phyloP scores from a whole-genome alignment of 2,113 vertebrate genomes.

The Microcebus lehilahytsara region DNA sequence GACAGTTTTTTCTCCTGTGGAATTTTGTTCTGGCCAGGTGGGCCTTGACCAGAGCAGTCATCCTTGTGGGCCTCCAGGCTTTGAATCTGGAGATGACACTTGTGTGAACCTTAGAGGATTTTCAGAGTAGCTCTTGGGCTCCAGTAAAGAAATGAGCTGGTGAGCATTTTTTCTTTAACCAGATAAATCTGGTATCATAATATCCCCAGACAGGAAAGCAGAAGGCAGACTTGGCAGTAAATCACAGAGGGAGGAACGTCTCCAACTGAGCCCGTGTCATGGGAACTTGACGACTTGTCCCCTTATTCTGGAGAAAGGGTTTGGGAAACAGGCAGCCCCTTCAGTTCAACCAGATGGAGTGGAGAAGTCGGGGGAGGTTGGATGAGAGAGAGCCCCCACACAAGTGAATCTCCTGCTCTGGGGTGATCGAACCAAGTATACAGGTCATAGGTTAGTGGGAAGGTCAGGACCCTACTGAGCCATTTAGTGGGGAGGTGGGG shows the following conservation, averaged over 20 bases:
- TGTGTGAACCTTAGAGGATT: not conserved
- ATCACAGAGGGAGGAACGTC: not conserved
- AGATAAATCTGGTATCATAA: slow-evolving; percentile 67
- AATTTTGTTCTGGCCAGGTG: not conserved
- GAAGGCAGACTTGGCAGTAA: slow-evolving; percentile 47
- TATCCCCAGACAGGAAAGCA: slow-evolving; percentile 58
- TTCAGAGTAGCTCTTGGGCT: slow-evolving; percentile 46
- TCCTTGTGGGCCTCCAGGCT: not conserved
- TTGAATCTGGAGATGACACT: not conserved
- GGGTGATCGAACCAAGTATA: not conserved
- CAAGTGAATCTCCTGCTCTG: not conserved
- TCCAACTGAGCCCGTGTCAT: not conserved
- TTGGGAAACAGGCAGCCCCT: not conserved
- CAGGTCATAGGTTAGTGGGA: not conserved
- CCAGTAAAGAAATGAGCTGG: slow-evolving; percentile 57
- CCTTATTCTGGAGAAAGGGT: not conserved
- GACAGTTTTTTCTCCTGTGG: not conserved
- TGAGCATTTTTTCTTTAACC: slow-evolving; percentile 65
- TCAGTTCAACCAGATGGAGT: not conserved
- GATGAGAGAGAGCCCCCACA: rapidly evolving
- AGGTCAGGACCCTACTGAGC: not conserved
- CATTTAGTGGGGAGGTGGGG: not conserved
- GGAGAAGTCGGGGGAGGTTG: not conserved
- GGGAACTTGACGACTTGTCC: not conserved
- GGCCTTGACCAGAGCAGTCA: not conserved